Evolutionary conservation across 92 coral and sea anemone genomes (phyloP).

Genomic region (Parazoanthus swiftii): DNA sequence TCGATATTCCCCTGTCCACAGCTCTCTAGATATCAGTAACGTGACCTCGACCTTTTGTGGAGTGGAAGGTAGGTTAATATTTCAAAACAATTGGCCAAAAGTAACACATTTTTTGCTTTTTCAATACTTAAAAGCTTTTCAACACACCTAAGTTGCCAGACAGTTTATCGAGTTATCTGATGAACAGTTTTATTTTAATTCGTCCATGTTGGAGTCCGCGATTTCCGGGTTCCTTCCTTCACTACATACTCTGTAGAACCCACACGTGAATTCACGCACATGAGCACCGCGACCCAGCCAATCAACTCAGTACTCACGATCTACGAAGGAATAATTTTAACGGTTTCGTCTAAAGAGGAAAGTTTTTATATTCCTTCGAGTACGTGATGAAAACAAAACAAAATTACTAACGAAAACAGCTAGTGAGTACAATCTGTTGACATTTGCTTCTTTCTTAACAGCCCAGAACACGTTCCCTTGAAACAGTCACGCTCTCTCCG

Average conservation of each 20-base stretch:
- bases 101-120: not conserved
- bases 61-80: constrained; percentile 58
- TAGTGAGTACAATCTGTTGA: constrained; percentile 10
- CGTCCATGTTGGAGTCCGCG: not conserved
- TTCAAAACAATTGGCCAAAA: constrained; percentile 47
- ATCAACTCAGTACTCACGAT: not conserved
- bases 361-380: not conserved
- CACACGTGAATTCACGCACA: constrained; percentile 45
- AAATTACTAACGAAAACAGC: not conserved
- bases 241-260: not conserved
- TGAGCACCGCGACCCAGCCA: not conserved
- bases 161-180: not conserved
- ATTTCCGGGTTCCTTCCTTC: constrained; percentile 9
- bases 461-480: constrained; percentile 8
- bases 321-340: not conserved
- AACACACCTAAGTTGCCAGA: not conserved
- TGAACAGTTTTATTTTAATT: not conserved
- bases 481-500: constrained; percentile 32
- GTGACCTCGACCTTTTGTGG: constrained; percentile 65
- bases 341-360: not conserved
- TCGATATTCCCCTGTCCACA: constrained; percentile 58
- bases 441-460: not conserved
- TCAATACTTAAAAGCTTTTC: not conserved
- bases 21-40: constrained; percentile 36
- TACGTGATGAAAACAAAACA: not conserved